Base-by-base conservation (phyloP, 2,797 vertebrate genomes). In the Thalassophryne amazonica region DNA sequence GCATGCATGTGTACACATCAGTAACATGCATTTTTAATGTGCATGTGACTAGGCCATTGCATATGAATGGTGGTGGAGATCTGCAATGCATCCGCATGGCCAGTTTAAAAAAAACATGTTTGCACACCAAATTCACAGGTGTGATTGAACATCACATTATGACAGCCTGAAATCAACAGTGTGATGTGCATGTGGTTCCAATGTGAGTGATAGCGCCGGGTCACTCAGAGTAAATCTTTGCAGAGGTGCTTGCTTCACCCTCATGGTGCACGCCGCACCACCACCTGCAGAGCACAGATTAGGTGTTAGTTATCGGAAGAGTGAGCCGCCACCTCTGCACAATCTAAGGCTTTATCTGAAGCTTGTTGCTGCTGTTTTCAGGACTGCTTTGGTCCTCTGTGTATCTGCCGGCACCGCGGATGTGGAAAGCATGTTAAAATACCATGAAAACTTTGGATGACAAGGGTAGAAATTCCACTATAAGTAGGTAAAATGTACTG, bases 231-330 rank as follows among this genome's bases (percentile, higher is more conserved):
- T 77, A 78, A 80, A 84, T 86, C 69, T 83, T 67, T 64, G 57
- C 8, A 12, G 50, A 60, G 48, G 54, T 61, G 51, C 63, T 54
- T 62, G 72, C 54, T 60, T 74, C 69, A 69, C 63, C 65, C 67
- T 73, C 62, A 51, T 29, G 67, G 37, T 56, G 51, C 61, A 68
- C 69, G 69, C 65, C 61, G 73, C 74, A 69, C 61, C n/a, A n/a
- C n/a, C n/a, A 85, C 84, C 84, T 87, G 85, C 83, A 78, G 36
- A 79, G 71, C 69, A 56, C 64, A 81, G 85, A 87, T 88, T 88
- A 88, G 73, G 81, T 29, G 49, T 72, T 76, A 78, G 84, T 82
- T 84, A 80, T 84, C 74, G 49, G 66, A 68, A 69, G 63, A 70
- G 69, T 2, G 41, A 69, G 69, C 62, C 42, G 74, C 69, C 36